Conservation (phyloP, 2,797 vertebrate species). For the Chiloscyllium punctatum region DNA sequence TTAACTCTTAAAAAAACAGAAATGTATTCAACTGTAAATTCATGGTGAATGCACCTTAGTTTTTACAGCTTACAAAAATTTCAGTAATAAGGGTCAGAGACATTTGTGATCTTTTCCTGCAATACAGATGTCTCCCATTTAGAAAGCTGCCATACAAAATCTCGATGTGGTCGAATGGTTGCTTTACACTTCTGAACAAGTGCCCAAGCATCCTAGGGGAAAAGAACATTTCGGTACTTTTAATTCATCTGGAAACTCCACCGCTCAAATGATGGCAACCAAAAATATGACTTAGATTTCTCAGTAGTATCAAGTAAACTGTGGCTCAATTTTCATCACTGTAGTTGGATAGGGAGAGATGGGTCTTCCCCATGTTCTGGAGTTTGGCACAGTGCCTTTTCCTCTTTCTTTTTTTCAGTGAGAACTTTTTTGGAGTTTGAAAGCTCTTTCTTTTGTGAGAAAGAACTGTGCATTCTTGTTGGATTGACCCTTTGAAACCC, state of each 20-base stretch:
- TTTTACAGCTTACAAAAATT: not conserved
- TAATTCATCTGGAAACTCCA: not conserved
- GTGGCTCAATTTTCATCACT: not conserved
- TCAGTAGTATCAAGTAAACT: not conserved
- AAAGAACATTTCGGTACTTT: not conserved
- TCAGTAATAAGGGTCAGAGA: slow-evolving; percentile 59
- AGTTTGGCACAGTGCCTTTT: not conserved
- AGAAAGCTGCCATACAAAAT: slow-evolving; percentile 72
- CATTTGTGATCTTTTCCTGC: slow-evolving; percentile 54
- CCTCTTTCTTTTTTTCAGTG: not conserved
- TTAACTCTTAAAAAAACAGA: not conserved
- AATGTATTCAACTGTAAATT: not conserved
- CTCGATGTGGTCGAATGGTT: slow-evolving; percentile 64
- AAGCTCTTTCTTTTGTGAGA: not conserved
- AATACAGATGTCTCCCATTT: slow-evolving; percentile 67
- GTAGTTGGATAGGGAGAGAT: not conserved
- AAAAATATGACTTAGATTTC: not conserved
- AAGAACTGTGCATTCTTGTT: not conserved
- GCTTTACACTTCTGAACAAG: slow-evolving; percentile 63
- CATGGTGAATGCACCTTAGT: not conserved
- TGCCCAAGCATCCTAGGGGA: slow-evolving; percentile 68
- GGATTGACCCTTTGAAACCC: not conserved
- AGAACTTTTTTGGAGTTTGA: not conserved
- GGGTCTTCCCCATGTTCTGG: not conserved
- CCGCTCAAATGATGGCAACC: not conserved